A percentile compares a stretch with the other conserved stretches of the same genome.
phyloP scores from a whole-genome alignment of 1,140 invertebrate species.

The Yoshiicerus persimilis region DNA sequence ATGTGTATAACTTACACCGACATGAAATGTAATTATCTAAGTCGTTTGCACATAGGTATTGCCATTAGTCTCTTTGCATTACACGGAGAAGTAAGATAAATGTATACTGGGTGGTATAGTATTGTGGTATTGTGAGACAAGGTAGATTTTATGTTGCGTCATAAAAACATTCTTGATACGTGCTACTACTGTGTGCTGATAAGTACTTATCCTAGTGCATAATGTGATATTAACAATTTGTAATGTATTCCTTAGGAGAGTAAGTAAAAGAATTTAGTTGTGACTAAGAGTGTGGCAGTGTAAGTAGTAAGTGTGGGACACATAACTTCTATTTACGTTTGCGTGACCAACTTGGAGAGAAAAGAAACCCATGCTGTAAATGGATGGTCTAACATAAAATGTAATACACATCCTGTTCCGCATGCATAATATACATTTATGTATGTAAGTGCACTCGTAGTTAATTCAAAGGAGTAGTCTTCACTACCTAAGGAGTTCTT shows the following conservation, averaged over 20 bases:
- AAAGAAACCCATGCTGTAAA: neutral
- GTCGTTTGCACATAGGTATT: too few relatives aligned
- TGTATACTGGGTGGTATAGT: neutral
- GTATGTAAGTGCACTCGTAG: neutral
- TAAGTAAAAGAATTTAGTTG: neutral
- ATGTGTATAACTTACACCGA: too few relatives aligned
- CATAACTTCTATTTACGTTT: neutral
- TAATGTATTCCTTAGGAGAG: neutral
- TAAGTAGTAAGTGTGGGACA: neutral
- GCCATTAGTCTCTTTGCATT: too few relatives aligned
- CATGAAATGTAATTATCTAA: too few relatives aligned
- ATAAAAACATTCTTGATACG: neutral
- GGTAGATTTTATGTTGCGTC: neutral
- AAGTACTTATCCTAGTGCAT: too few relatives aligned
- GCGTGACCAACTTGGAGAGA: neutral
- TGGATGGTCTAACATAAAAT: neutral
- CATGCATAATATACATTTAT: neutral
- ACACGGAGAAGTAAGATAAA: too few relatives aligned
- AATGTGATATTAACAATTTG: neutral
- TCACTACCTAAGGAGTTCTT: neutral
- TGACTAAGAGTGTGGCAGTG: too few relatives aligned
- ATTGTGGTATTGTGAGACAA: neutral
- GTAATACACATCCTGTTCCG: slow-evolving; percentile 15
- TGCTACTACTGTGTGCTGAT: too few relatives aligned
- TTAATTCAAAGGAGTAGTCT: neutral